Evolutionary conservation across 1,140 invertebrate genomes (phyloP).

Genomic region (Wasmannia auropunctata): DNA sequence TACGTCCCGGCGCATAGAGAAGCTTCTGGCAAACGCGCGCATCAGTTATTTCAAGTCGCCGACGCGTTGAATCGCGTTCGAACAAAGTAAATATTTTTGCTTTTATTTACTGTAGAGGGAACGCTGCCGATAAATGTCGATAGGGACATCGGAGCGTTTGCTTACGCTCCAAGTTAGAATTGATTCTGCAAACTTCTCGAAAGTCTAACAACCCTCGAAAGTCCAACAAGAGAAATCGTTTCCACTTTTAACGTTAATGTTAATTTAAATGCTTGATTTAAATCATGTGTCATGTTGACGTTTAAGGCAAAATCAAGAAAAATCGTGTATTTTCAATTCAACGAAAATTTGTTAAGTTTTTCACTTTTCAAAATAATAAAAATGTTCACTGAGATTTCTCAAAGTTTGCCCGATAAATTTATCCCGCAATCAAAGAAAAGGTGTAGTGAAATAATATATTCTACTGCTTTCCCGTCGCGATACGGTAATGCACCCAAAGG

Average conservation of each 20-base stretch:
- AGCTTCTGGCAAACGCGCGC: conserved; percentile 7
- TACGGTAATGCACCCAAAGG: conserved; percentile 20
- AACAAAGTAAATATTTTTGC: background rate
- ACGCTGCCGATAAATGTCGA: background rate
- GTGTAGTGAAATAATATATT: background rate
- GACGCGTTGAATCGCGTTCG: background rate
- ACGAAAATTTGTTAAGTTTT: background rate
- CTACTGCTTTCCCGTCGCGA: too few species aligned
- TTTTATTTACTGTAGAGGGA: background rate
- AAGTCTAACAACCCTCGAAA: too few species aligned
- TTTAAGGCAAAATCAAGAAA: background rate
- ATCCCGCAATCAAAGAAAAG: background rate
- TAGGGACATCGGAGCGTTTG: background rate
- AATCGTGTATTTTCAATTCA: background rate
- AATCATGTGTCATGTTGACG: background rate
- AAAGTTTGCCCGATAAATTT: background rate
- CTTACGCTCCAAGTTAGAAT: background rate
- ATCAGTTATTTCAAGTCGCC: conserved; percentile 19
- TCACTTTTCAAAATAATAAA: background rate
- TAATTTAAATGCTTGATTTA: conserved; percentile 15
- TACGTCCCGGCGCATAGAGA: background rate
- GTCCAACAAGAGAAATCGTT: background rate
- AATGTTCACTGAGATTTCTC: background rate
- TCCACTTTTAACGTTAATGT: background rate
- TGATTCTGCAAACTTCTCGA: background rate